A percentile compares a stretch with the other conserved stretches of the same genome.
Evolutionary conservation across 2,113 vertebrate species (phyloP).

Genomic region (Stictonetta naevosa): DNA sequence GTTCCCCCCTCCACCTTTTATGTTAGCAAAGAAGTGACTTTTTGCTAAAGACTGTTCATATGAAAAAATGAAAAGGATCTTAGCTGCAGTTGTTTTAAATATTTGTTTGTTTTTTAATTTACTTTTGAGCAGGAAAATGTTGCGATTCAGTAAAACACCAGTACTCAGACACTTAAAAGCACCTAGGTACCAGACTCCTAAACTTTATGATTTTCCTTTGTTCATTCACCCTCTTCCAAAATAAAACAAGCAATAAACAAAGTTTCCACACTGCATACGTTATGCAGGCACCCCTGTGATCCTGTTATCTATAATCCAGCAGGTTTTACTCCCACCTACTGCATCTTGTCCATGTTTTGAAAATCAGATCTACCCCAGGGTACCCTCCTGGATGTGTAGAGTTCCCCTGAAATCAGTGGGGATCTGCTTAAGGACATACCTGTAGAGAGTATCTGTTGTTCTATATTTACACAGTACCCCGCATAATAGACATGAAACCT

Average conservation of each 20-base stretch:
- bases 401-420: slow-evolving; percentile 51
- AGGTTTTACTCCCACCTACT: slow-evolving; percentile 4
- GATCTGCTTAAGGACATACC: slow-evolving; percentile 49
- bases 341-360: slow-evolving; percentile 22
- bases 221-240: not conserved
- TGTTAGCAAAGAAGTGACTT: not conserved
- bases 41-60: not conserved
- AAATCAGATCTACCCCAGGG: slow-evolving; percentile 31
- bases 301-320: not conserved
- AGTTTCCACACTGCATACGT: not conserved
- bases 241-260: not conserved
- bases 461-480: slow-evolving; percentile 56
- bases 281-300: not conserved
- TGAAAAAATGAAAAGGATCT: not conserved
- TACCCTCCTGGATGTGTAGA: not conserved
- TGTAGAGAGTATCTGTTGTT: slow-evolving; percentile 55
- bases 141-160: not conserved
- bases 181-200: not conserved
- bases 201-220: not conserved
- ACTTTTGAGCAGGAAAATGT: not conserved
- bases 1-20: not conserved
- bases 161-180: not conserved
- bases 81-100: not conserved
- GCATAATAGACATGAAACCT: slow-evolving; percentile 55
- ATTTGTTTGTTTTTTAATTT: not conserved